Evolutionary conservation across 2,797 vertebrate genomes (phyloP).

Genomic region (Peromyscus nudipes): DNA sequence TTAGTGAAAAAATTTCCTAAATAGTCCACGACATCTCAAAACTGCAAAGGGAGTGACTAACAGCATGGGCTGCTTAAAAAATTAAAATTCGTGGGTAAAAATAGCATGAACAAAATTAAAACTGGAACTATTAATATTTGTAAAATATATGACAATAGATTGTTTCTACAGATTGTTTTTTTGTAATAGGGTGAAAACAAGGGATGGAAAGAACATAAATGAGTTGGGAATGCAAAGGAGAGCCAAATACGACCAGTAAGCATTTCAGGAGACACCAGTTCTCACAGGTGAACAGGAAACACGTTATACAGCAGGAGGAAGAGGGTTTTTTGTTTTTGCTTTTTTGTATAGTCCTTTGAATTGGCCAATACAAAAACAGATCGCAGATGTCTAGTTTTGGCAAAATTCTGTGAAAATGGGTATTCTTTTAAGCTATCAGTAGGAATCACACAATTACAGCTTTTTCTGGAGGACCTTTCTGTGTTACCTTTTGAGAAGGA

Average conservation of each 20-base stretch:
- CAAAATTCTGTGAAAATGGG: not conserved
- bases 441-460: not conserved
- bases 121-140: constrained; percentile 19
- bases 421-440: not conserved
- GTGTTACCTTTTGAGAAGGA: not conserved
- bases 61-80: constrained; percentile 7
- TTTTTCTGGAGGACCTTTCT: not conserved
- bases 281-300: not conserved
- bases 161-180: not conserved
- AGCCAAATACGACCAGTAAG: not conserved
- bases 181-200: not conserved
- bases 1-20: not conserved
- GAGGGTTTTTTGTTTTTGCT: not conserved
- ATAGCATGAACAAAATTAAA: not conserved
- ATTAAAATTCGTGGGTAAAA: not conserved
- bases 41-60: not conserved
- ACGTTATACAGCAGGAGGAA: not conserved
- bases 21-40: not conserved
- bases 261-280: not conserved
- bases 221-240: not conserved
- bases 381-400: not conserved
- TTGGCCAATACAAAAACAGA: constrained; percentile 29
- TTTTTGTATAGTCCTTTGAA: not conserved
- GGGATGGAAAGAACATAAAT: not conserved
- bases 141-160: constrained; percentile 17